phyloP scores from a whole-genome alignment of 2,113 vertebrate genomes.

The Tragelaphus buxtoni region DNA sequence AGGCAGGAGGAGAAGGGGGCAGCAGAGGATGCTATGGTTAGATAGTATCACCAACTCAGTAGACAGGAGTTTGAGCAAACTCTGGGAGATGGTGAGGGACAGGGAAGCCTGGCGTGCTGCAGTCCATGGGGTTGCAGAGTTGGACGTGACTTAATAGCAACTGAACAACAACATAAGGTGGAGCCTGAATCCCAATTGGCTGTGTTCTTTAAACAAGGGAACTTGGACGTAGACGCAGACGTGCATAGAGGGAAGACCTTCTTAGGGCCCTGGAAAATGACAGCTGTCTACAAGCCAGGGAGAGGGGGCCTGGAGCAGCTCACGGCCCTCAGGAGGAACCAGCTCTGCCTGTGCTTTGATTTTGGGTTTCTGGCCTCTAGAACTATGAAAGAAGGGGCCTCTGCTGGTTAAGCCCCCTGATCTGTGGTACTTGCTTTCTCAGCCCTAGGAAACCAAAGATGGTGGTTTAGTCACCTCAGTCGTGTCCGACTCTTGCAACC shows the following conservation, averaged over 20 bases:
- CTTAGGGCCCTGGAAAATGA: rapidly evolving
- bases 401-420: rapidly evolving
- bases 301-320: background rate
- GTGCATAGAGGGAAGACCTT: rapidly evolving
- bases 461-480: background rate
- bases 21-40: background rate
- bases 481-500: background rate
- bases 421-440: rapidly evolving
- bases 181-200: rapidly evolving
- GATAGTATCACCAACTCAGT: background rate
- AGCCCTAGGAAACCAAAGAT: background rate
- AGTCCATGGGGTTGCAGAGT: background rate
- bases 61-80: background rate
- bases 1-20: background rate
- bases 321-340: background rate
- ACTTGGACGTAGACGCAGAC: rapidly evolving
- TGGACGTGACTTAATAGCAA: background rate
- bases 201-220: too few relatives aligned
- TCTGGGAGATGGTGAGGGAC: background rate
- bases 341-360: rapidly evolving
- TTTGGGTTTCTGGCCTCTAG: background rate
- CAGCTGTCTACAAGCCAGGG: background rate
- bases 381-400: rapidly evolving
- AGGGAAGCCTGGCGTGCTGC: background rate
- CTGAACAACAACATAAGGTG: background rate